Conservation (phyloP, 1,140 invertebrate species). For the Zaprionus ornatus region DNA sequence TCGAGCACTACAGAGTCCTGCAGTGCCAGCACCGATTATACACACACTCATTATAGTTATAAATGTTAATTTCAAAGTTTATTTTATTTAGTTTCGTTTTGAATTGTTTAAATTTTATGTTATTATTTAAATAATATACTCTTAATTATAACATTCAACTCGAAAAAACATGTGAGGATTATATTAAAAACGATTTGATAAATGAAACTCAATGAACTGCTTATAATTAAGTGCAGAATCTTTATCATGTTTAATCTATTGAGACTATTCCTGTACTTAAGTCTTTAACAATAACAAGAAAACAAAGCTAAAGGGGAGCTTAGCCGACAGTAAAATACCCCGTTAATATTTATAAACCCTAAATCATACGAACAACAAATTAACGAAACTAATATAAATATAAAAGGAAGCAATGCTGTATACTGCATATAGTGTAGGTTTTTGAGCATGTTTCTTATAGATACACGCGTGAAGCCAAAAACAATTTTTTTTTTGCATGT, state of each 20-base stretch:
- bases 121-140: background rate
- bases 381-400: no score
- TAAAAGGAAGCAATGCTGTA: no score
- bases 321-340: background rate
- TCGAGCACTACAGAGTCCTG: constrained; percentile 89
- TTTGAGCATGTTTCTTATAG: no score
- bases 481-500: no score
- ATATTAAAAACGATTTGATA: background rate
- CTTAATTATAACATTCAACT: background rate
- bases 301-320: background rate
- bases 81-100: background rate
- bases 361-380: no score
- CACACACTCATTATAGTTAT: constrained; percentile 57
- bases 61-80: background rate
- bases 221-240: background rate
- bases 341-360: no score
- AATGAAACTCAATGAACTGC: background rate
- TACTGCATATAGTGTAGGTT: no score
- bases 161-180: background rate
- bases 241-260: constrained; percentile 1
- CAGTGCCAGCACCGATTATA: constrained; percentile 91
- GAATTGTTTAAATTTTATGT: background rate
- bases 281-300: background rate
- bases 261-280: background rate
- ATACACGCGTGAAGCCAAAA: no score